phyloP scores from a whole-genome alignment of 2,797 vertebrate genomes.

The Geotrypetes seraphini region DNA sequence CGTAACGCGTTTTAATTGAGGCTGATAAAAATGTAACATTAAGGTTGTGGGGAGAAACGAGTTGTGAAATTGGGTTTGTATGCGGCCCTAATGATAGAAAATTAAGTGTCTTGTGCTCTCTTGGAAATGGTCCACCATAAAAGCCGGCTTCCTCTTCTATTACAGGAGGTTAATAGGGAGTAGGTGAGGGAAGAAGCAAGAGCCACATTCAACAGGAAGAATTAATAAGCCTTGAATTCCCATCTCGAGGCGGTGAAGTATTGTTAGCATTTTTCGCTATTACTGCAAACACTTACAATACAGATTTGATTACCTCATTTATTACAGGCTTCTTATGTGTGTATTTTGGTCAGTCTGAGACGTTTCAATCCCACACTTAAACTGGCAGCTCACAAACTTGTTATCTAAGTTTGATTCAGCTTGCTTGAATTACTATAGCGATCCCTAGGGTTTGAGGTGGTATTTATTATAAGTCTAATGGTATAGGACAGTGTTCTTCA shows the following conservation, averaged over 20 bases:
- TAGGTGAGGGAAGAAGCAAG: slow-evolving; percentile 42
- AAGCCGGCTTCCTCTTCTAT: slow-evolving; percentile 43
- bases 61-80: slow-evolving; percentile 61
- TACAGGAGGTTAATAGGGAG: slow-evolving; percentile 54
- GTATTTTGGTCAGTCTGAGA: too few relatives aligned
- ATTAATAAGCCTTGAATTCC: slow-evolving; percentile 64
- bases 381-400: too few relatives aligned
- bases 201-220: too few relatives aligned
- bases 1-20: slow-evolving; percentile 51
- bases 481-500: too few relatives aligned
- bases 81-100: slow-evolving; percentile 58
- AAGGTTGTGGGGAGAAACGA: slow-evolving; percentile 50
- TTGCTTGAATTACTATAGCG: too few relatives aligned
- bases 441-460: too few relatives aligned
- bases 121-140: slow-evolving; percentile 40
- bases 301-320: too few relatives aligned
- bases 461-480: too few relatives aligned
- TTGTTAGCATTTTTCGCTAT: slow-evolving; percentile 42
- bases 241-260: slow-evolving; percentile 39
- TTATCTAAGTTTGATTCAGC: too few relatives aligned
- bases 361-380: too few relatives aligned
- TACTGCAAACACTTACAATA: slow-evolving; percentile 44
- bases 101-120: slow-evolving; percentile 51
- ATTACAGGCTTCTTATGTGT: too few relatives aligned
- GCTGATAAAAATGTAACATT: slow-evolving; percentile 50